Base-by-base conservation (phyloP, 2,797 vertebrate genomes). In the Muscicapa comitata region DNA sequence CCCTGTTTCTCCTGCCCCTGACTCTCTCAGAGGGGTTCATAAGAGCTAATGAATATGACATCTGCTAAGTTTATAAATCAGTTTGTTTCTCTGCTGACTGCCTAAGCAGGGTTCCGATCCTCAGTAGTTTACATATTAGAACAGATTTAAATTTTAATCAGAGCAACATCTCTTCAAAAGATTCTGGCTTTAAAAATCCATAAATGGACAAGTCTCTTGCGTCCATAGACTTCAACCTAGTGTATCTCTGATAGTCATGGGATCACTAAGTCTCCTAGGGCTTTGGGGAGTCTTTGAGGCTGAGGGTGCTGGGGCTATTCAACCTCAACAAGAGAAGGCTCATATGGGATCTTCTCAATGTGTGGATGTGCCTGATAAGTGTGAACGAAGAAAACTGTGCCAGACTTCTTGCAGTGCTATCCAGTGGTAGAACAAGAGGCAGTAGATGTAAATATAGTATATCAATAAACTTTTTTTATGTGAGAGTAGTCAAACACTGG, bases 321-420 rank as follows among this genome's bases (percentile, higher is more conserved):
- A 50, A 1, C 35, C 38, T 74, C 15, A 17, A 61, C 53, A 53
- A 55, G 29, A 33, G 43, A 33, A 82, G 31, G n/a, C 18, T 86
- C 4, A 0, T 5, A 8, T 21, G 18, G 21, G 23, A 10, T 53
- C 7, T 45, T 82, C 17, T 2, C 7, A 3, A 4, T 40, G 6
- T n/a, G 4, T 55, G 2, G 26, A 23, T 15, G 7, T 68, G 58
- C 4, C 38, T 78, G 29, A 1, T 63, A 47, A 68, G 14, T 2
- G 0, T 43, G n/a, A 50, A 3, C 31, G 40, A 83, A 59, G 40
- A 47, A 51, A 45, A 33, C 23, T 1, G 7, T 61, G 31, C 6
- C 25, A 37, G 38, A 29, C 15, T 55, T 38, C 71, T 74, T 31
- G 17, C 29, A 35, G 35, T 62, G 51, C 55, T 83, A 2, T 43